Evolutionary conservation across 1,140 invertebrate species (phyloP).

Genomic region (Diachasmimorpha longicaudata): DNA sequence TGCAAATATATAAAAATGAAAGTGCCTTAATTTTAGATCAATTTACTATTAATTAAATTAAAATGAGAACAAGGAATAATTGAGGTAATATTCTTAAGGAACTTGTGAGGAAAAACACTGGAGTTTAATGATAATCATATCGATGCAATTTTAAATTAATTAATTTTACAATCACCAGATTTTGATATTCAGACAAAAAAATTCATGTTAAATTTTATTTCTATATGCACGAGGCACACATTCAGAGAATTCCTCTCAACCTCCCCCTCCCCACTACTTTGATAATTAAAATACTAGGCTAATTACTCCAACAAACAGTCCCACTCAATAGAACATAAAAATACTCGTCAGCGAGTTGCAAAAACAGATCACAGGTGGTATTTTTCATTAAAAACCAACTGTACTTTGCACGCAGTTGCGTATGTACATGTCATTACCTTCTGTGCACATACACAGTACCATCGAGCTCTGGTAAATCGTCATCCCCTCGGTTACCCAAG

Average conservation of each 20-base stretch:
- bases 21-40: too few relatives aligned
- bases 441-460: background rate
- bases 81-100: too few relatives aligned
- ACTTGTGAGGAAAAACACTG: too few relatives aligned
- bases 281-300: constrained; percentile 32
- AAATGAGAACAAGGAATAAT: too few relatives aligned
- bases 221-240: too few relatives aligned
- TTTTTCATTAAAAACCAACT: background rate
- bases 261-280: constrained; percentile 1
- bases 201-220: too few relatives aligned
- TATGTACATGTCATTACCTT: background rate
- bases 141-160: too few relatives aligned
- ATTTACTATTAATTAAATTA: too few relatives aligned
- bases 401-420: background rate
- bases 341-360: background rate
- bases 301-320: constrained; percentile 24
- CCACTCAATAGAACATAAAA: background rate
- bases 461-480: background rate
- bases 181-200: too few relatives aligned
- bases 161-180: too few relatives aligned
- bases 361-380: background rate
- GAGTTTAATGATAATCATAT: too few relatives aligned
- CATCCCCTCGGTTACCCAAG: background rate
- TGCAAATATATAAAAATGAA: too few relatives aligned
- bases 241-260: background rate